These are phyloP conservation scores for Diadromus collaris DNA, from an alignment of 2,888 invertebrate genomes.

Conservation along the genomic window DNA sequence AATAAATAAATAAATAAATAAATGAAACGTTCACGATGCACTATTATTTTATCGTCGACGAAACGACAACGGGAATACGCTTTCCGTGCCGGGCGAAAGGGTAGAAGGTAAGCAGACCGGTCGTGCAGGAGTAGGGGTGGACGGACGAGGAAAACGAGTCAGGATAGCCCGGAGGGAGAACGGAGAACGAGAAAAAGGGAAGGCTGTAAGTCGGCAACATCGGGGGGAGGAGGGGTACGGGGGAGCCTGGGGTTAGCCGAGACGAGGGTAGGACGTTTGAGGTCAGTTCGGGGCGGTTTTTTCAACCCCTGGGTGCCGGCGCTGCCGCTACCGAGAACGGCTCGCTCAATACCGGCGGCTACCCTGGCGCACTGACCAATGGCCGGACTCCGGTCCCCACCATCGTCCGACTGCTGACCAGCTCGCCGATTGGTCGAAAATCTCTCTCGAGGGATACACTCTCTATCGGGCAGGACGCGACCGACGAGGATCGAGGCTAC, in stretches of 20 bases:
- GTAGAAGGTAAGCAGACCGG: slow-evolving; percentile 11
- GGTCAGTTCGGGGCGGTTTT: slow-evolving; percentile 80
- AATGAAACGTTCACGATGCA: neutral
- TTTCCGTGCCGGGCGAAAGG: slow-evolving; percentile 68
- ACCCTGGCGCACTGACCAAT: slow-evolving; percentile 78
- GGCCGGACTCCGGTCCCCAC: slow-evolving; percentile 77
- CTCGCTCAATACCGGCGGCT: slow-evolving; percentile 78
- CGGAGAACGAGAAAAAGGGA: slow-evolving; percentile 45
- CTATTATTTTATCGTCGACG: slow-evolving; percentile 11
- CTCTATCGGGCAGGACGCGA: slow-evolving; percentile 48
- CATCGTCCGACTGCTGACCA: slow-evolving; percentile 73
- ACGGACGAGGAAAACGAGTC: slow-evolving; percentile 54
- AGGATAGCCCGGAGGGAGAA: slow-evolving; percentile 56
- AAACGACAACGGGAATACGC: slow-evolving; percentile 64
- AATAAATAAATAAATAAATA: neutral
- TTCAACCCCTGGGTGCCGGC: slow-evolving; percentile 73
- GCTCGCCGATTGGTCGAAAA: slow-evolving; percentile 77
- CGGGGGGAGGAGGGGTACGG: slow-evolving; percentile 33
- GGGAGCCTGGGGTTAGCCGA: slow-evolving; percentile 74
- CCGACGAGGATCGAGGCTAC: slow-evolving; percentile 50
- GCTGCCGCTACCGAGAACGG: slow-evolving; percentile 59
- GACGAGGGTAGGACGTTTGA: slow-evolving; percentile 79
- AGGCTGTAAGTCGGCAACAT: slow-evolving; percentile 61
- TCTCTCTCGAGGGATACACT: slow-evolving; percentile 66
- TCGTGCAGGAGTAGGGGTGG: slow-evolving; percentile 13